phyloP scores from a whole-genome alignment of 2,113 vertebrate genomes.

The Dipodomys stephensi region DNA sequence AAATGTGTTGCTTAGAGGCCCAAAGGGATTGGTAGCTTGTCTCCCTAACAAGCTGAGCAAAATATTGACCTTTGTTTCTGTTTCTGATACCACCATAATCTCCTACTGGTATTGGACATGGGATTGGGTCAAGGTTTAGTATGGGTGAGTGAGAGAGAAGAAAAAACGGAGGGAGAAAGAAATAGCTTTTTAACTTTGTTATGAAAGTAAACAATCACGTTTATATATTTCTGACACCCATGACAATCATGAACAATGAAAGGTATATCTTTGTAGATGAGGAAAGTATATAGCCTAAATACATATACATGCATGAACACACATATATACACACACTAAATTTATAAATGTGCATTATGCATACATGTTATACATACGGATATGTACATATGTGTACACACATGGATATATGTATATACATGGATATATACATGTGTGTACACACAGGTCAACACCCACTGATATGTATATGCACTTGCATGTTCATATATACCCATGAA shows the following conservation, averaged over 20 bases:
- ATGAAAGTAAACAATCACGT: background rate
- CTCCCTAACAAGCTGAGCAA: background rate
- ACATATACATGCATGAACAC: too few species aligned
- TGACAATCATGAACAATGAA: background rate
- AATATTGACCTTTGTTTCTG: background rate
- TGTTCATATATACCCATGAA: too few species aligned
- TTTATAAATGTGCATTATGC: too few species aligned
- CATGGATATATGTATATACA: too few species aligned
- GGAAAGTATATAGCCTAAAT: too few species aligned
- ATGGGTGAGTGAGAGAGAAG: background rate
- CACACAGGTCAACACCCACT: too few species aligned
- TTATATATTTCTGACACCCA: background rate
- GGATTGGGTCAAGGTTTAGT: background rate
- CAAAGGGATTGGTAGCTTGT: background rate
- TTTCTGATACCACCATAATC: fast-evolving
- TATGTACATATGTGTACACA: too few species aligned
- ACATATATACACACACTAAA: too few species aligned
- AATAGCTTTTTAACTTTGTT: background rate
- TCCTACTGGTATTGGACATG: background rate
- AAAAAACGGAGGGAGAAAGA: background rate
- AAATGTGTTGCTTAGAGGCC: background rate
- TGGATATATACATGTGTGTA: too few species aligned
- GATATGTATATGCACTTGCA: too few species aligned
- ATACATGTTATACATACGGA: too few species aligned
- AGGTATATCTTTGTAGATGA: background rate